Conservation (phyloP, 2,797 vertebrate genomes). For the Sus cebifrons region DNA sequence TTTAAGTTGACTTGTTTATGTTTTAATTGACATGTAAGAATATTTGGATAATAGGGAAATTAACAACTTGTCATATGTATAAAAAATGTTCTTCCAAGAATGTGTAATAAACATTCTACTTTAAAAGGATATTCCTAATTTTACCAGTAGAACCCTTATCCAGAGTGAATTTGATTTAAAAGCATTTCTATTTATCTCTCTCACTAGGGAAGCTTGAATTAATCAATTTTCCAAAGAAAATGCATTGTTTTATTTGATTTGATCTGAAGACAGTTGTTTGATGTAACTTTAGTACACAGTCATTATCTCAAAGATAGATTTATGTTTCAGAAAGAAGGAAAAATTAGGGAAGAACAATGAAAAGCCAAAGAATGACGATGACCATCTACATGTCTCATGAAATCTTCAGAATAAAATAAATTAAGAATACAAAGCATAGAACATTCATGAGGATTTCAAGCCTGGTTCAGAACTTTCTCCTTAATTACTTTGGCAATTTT, state of each 20-base stretch:
- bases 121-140: constrained; percentile 57
- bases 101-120: constrained; percentile 67
- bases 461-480: background rate
- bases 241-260: constrained; percentile 75
- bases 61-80: constrained; percentile 30
- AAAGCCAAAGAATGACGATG: constrained; percentile 71
- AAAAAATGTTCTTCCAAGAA: constrained; percentile 68
- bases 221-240: constrained; percentile 77
- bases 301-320: constrained; percentile 78
- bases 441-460: background rate
- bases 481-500: background rate
- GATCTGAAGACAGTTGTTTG: constrained; percentile 76
- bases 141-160: constrained; percentile 54
- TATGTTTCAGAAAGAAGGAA: constrained; percentile 77
- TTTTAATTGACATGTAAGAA: constrained; percentile 59
- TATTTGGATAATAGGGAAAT: constrained; percentile 61
- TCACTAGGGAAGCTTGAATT: constrained; percentile 69
- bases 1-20: constrained; percentile 45
- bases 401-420: constrained; percentile 54
- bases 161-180: constrained; percentile 76
- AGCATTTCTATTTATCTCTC: constrained; percentile 77
- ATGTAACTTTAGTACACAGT: constrained; percentile 77
- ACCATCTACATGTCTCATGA: constrained; percentile 57
- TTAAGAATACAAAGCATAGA: constrained; percentile 10
- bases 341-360: constrained; percentile 74